Percentiles rank a stretch among this genome's conserved stretches.
These are phyloP conservation scores for Apamea crenata DNA, from an alignment of 2,888 invertebrate genomes.

Conservation along the genomic window DNA sequence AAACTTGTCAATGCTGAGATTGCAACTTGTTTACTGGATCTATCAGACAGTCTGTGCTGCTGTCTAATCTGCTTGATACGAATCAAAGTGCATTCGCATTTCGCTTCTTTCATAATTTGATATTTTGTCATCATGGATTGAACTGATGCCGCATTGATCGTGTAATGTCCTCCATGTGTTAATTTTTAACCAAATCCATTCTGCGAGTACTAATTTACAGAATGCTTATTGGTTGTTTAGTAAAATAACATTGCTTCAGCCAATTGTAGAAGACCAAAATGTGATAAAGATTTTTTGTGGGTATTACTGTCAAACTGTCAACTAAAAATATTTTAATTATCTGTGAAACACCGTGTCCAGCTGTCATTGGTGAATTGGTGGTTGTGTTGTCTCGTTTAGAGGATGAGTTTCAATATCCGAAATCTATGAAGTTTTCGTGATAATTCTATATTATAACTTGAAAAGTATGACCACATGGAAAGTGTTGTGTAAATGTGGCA, in stretches of 20 bases:
- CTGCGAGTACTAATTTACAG: too few relatives aligned
- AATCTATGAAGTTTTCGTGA: slow-evolving; percentile 59
- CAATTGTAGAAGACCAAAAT: not conserved
- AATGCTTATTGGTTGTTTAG: too few relatives aligned
- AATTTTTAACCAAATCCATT: too few relatives aligned
- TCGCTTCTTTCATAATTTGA: too few relatives aligned
- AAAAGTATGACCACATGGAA: slow-evolving; percentile 68
- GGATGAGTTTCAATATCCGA: slow-evolving; percentile 68
- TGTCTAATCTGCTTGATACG: too few relatives aligned
- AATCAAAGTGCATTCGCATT: too few relatives aligned
- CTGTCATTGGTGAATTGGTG: slow-evolving; percentile 84
- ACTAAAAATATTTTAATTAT: slow-evolving; percentile 14
- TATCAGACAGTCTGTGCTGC: too few relatives aligned
- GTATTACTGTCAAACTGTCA: slow-evolving; percentile 56
- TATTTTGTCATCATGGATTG: too few relatives aligned
- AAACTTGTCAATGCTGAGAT: too few relatives aligned
- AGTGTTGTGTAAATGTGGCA: slow-evolving; percentile 69
- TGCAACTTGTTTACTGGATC: too few relatives aligned
- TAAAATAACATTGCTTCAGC: not conserved
- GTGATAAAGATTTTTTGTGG: not conserved
- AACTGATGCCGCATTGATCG: too few relatives aligned
- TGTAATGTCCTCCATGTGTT: too few relatives aligned
- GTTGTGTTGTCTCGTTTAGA: slow-evolving; percentile 66
- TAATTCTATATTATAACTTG: slow-evolving; percentile 54
- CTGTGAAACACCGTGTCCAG: slow-evolving; percentile 77